A percentile compares a stretch with the other conserved stretches of the same genome.
Conservation (phyloP, 2,113 vertebrate species). For the Puntigrus tetrazona region DNA sequence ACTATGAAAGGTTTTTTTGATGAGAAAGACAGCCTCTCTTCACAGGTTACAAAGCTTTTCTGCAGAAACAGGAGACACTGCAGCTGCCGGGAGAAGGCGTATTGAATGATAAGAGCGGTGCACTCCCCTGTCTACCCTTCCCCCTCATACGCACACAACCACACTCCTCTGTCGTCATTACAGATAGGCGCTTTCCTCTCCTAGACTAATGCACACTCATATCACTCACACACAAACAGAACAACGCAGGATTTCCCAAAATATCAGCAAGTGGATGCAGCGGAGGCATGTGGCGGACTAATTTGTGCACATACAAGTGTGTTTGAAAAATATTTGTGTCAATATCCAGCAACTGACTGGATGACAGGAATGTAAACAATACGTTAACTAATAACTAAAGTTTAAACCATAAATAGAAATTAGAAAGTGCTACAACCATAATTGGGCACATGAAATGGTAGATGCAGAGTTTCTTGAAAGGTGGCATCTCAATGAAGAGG, state of each 20-base stretch:
- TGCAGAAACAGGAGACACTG: constrained; percentile 59
- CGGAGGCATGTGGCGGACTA: not conserved
- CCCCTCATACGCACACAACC: constrained; percentile 57
- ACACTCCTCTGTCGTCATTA: constrained; percentile 65
- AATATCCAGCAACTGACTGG: not conserved
- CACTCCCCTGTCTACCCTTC: constrained; percentile 58
- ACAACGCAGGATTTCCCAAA: constrained; percentile 63
- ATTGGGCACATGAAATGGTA: constrained; percentile 10
- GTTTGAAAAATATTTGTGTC: not conserved
- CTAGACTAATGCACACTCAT: constrained; percentile 41
- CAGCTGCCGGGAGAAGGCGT: constrained; percentile 57
- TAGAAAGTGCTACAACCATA: not conserved
- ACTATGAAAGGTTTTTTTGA: not conserved
- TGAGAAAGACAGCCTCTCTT: constrained; percentile 51
- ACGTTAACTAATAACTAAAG: not conserved
- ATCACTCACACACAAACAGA: constrained; percentile 36
- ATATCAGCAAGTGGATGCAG: constrained; percentile 28
- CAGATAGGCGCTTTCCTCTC: constrained; percentile 60
- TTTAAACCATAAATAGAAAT: not conserved
- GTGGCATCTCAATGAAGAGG: constrained; percentile 51
- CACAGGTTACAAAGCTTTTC: constrained; percentile 52
- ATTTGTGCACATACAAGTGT: not conserved
- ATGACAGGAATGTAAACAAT: not conserved
- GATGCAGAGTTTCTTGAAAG: constrained; percentile 8
- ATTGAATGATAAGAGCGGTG: constrained; percentile 65